Conservation (phyloP, 2,888 invertebrate species). For the Pseudolycoriella hygida region DNA sequence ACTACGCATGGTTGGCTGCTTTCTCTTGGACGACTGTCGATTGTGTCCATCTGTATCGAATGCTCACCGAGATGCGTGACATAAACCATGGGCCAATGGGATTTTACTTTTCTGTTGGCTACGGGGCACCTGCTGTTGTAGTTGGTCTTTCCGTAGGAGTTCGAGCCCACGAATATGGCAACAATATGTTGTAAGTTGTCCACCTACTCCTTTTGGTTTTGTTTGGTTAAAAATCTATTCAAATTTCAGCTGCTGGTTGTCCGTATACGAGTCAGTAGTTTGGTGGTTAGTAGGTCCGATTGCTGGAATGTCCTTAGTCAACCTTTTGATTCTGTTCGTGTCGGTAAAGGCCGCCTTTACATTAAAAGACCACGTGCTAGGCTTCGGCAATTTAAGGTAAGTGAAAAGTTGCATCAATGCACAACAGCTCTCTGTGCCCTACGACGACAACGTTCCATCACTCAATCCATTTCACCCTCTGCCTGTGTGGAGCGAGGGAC, state of each 20-base stretch:
- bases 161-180: constrained; percentile 87
- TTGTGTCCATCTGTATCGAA: constrained; percentile 80
- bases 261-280: constrained; percentile 80
- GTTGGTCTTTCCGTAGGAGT: constrained; percentile 85
- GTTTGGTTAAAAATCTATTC: too few relatives aligned
- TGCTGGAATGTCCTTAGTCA: constrained; percentile 56
- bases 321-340: constrained; percentile 62
- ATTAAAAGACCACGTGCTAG: constrained; percentile 74
- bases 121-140: constrained; percentile 79
- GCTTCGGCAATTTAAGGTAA: constrained; percentile 63
- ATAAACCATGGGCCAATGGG: constrained; percentile 90
- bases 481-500: too few relatives aligned
- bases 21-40: constrained; percentile 88
- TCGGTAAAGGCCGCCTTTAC: constrained; percentile 84
- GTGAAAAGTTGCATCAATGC: neutral
- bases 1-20: constrained; percentile 82
- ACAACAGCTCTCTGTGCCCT: neutral
- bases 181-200: constrained; percentile 84
- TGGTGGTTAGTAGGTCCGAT: constrained; percentile 93
- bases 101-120: constrained; percentile 83
- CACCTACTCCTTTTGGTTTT: constrained; percentile 6
- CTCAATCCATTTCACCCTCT: too few relatives aligned
- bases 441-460: too few relatives aligned
- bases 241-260: constrained; percentile 88
- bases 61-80: constrained; percentile 88